These are phyloP conservation scores for Eupithecia abbreviata DNA, from an alignment of 2,888 invertebrate species.

Conservation along the genomic window DNA sequence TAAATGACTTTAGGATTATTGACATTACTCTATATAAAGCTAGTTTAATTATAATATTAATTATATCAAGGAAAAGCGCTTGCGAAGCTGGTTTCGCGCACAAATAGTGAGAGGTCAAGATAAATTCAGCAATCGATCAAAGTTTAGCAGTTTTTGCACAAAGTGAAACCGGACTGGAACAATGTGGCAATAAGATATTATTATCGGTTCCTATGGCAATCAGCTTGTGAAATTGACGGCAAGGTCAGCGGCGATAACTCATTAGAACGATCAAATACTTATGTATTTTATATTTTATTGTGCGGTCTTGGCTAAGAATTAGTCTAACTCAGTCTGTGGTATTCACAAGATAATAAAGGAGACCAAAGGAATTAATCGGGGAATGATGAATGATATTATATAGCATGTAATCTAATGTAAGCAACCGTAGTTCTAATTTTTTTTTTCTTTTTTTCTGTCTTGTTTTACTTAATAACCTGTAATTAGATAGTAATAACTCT, in stretches of 20 bases:
- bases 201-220: conserved; percentile 18
- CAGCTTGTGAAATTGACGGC: conserved; percentile 20
- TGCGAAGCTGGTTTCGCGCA: neutral
- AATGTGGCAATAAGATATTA: conserved; percentile 1
- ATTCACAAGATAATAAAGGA: neutral
- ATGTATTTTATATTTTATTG: neutral
- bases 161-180: neutral
- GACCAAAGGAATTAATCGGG: neutral
- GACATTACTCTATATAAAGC: no score
- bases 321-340: neutral
- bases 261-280: neutral
- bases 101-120: neutral
- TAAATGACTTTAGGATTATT: no score
- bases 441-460: no score
- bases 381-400: no score
- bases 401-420: no score
- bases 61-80: neutral
- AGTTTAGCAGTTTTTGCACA: neutral
- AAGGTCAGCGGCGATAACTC: conserved; percentile 28
- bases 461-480: no score
- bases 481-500: no score
- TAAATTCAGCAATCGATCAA: neutral
- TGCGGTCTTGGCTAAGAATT: no score
- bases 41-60: no score
- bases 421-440: no score